A percentile compares a stretch with the other conserved stretches of the same genome.
phyloP scores from a whole-genome alignment of 2,797 vertebrate species.

The Microctenopoma stevenorrisi region DNA sequence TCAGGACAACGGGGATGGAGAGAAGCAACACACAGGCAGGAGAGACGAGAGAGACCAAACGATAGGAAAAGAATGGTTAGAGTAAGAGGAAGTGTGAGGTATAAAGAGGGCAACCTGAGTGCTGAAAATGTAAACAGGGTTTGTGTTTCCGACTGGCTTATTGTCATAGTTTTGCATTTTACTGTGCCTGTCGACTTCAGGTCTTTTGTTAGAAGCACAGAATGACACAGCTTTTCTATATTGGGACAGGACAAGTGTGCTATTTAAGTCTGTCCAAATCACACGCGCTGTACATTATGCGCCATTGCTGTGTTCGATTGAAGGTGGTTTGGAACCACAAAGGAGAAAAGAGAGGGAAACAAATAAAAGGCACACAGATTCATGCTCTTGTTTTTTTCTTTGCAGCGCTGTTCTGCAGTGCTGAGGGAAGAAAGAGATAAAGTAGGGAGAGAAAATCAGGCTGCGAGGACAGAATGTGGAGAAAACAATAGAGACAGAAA shows the following conservation, averaged over 20 bases:
- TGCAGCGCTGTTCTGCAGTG: constrained; percentile 8
- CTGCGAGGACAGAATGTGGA: constrained; percentile 30
- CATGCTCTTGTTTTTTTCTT: constrained; percentile 14
- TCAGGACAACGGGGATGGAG: constrained; percentile 39
- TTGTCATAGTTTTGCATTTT: constrained; percentile 24
- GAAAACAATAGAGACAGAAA: constrained; percentile 63
- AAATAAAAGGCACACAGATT: constrained; percentile 4
- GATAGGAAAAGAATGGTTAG: constrained; percentile 18
- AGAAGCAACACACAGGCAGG: neutral
- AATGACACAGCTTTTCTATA: constrained; percentile 25
- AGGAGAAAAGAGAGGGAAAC: neutral
- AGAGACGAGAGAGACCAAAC: constrained; percentile 29
- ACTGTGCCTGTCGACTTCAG: neutral
- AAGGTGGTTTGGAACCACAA: constrained; percentile 17
- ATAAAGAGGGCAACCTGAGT: constrained; percentile 17
- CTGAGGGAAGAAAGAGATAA: constrained; percentile 12
- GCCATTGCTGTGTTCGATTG: constrained; percentile 22
- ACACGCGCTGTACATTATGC: constrained; percentile 9
- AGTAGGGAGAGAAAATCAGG: constrained; percentile 31
- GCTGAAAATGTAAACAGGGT: constrained; percentile 1
- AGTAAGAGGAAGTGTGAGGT: constrained; percentile 9
- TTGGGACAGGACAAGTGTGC: constrained; percentile 14
- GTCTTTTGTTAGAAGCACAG: constrained; percentile 26
- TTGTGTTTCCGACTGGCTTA: neutral
- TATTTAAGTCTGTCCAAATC: constrained; percentile 21